Evolutionary conservation across 2,797 vertebrate species (phyloP).

Genomic region (Meriones psammophilus): DNA sequence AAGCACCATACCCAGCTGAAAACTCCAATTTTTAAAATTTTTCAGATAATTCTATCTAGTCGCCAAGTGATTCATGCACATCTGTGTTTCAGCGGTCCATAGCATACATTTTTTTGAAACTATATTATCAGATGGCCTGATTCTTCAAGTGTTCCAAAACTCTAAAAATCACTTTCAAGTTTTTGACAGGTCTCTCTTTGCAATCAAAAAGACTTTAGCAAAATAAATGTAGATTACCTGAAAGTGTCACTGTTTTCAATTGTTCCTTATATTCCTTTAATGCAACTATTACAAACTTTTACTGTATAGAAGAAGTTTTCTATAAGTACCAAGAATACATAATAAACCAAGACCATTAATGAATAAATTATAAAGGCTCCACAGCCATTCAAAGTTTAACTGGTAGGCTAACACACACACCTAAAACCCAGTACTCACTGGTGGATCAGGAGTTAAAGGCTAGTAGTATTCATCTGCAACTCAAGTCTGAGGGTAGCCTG

Average conservation of each 20-base stretch:
- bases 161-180: slow-evolving; percentile 28
- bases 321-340: slow-evolving; percentile 4
- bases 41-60: background rate
- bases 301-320: slow-evolving; percentile 11
- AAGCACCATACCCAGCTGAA: background rate
- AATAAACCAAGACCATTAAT: background rate
- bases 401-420: background rate
- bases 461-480: background rate
- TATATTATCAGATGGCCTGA: background rate
- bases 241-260: slow-evolving; percentile 26
- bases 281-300: slow-evolving; percentile 2
- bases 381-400: background rate
- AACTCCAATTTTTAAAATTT: background rate
- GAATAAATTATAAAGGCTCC: slow-evolving; percentile 44
- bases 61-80: background rate
- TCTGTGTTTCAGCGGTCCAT: background rate
- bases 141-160: slow-evolving; percentile 4
- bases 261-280: slow-evolving; percentile 25
- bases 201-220: slow-evolving; percentile 18
- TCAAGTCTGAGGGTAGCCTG: background rate
- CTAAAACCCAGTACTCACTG: background rate
- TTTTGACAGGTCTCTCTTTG: slow-evolving; percentile 22
- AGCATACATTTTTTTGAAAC: background rate
- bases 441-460: background rate
- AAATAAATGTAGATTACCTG: slow-evolving; percentile 39